These are phyloP conservation scores for Cochlearius cochlearius DNA, from an alignment of 2,113 vertebrate species.

Conservation along the genomic window DNA sequence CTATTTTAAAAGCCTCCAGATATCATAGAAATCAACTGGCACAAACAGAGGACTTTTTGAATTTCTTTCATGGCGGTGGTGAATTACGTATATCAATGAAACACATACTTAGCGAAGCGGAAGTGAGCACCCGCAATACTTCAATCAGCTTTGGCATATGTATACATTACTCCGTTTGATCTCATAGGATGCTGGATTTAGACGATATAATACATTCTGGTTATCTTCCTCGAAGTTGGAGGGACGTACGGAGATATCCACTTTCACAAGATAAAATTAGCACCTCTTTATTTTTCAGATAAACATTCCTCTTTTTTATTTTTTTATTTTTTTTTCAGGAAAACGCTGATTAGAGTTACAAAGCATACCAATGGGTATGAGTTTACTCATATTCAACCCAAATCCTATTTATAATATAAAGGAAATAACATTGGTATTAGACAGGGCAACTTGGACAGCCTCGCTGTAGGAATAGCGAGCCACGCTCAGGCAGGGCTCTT, in stretches of 20 bases:
- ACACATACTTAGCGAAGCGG: conserved; percentile 67
- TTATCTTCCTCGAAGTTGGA: conserved; percentile 73
- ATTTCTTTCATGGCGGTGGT: conserved; percentile 64
- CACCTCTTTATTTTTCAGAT: conserved; percentile 71
- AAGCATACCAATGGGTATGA: conserved; percentile 58
- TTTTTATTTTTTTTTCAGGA: conserved; percentile 48
- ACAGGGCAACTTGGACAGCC: conserved; percentile 1
- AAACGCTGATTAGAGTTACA: conserved; percentile 74
- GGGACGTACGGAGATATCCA: conserved; percentile 70
- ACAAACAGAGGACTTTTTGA: conserved; percentile 64
- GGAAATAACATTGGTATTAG: conserved; percentile 75
- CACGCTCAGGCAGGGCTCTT: background rate
- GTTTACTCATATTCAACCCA: conserved; percentile 67
- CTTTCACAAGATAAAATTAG: conserved; percentile 81
- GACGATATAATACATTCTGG: conserved; percentile 73
- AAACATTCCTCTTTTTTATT: conserved; percentile 61
- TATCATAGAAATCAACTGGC: conserved; percentile 72
- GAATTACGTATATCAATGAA: conserved; percentile 71
- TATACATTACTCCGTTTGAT: conserved; percentile 81
- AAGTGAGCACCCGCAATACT: conserved; percentile 73
- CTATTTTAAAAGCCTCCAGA: conserved; percentile 64
- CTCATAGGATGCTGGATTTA: conserved; percentile 74
- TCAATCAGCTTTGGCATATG: conserved; percentile 82
- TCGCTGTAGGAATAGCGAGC: background rate
- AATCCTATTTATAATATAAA: conserved; percentile 76